Evolutionary conservation across 2,797 vertebrate species (phyloP), one percentile per base, ranked within the genome.

Genomic region (Petrocephalus schoutedeni): DNA sequence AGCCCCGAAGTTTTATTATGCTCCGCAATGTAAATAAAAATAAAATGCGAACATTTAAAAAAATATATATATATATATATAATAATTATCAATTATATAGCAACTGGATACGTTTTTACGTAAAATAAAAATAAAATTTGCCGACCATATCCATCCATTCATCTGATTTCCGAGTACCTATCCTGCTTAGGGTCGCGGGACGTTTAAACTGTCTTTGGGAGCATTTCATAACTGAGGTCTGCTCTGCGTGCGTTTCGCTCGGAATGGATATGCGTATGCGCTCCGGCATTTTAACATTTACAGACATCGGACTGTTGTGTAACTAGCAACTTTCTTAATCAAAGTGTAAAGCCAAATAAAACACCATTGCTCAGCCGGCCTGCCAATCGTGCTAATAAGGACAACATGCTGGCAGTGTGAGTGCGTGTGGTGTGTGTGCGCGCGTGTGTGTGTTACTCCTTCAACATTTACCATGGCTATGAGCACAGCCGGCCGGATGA

Each of bases 401-500:
- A 96, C 82, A 89, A 95, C 89, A 95, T 96, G 94, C 2, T 96
- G 28, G 28, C 28, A 28, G 28, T 28, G 28, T 28, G 28, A 28
- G 28, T 28, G 28, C 28, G 28, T 28, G 28, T 28, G 28, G 28
- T 28, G 28, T 28, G 28, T 28, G 28, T 28, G 28, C 28, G 28
- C 28, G 28, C 28, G 28, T 28, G 28, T 28, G 28, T 88, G 89
- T 96, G 58, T 96, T 96, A 87, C 12, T 89, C 97, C 49, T 93
- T 99, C 21, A 98, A 99, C 92, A 94, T 98, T 92, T 95, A 96
- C 87, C 93, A 96, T 0, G 88, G 94, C 59, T 95, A 97, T 67
- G 98, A 98, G 57, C 97, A 98, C 0, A 97, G 95, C 67, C 89
- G 97, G 86, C 96, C 96, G 90, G 97, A 97, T 98, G 94, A 90